These are phyloP conservation scores for Operophtera brumata DNA, from an alignment of 2,888 invertebrate genomes.

Conservation along the genomic window DNA sequence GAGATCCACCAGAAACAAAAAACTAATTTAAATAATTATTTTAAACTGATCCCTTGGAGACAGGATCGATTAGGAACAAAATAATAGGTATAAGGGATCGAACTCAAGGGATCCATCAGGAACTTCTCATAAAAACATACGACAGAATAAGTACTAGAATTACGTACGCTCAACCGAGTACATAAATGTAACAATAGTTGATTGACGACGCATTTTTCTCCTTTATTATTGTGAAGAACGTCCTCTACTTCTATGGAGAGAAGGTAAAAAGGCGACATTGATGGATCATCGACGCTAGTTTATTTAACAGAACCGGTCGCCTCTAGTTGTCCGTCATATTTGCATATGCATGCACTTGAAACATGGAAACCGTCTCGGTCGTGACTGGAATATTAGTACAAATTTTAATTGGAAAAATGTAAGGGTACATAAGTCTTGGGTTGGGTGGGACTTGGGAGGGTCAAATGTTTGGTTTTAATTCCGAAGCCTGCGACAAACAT, in stretches of 20 bases:
- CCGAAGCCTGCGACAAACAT: conserved; percentile 5
- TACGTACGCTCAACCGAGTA: not conserved
- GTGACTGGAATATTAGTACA: conserved; percentile 38
- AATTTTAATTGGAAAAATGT: conserved; percentile 6
- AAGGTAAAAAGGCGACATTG: conserved; percentile 55
- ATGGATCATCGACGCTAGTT: conserved; percentile 55
- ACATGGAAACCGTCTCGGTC: conserved; percentile 40
- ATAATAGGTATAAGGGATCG: too few species aligned
- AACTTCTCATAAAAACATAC: not conserved
- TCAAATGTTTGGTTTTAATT: conserved; percentile 12
- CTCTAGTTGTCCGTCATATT: conserved; percentile 42
- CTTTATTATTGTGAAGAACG: conserved; percentile 12
- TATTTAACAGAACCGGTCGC: conserved; percentile 43
- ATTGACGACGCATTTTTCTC: conserved; percentile 7
- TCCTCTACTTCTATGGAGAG: conserved; percentile 36
- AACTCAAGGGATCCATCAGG: too few species aligned
- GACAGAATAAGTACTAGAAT: not conserved
- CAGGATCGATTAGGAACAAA: too few species aligned
- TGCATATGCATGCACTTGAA: conserved; percentile 48
- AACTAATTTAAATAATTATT: too few species aligned
- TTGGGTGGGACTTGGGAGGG: not conserved
- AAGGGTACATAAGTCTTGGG: too few species aligned
- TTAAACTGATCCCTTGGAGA: too few species aligned
- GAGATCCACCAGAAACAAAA: too few species aligned
- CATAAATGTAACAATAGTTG: conserved; percentile 1